phyloP scores from a whole-genome alignment of 2,113 vertebrate species.

The Colossoma macropomum region DNA sequence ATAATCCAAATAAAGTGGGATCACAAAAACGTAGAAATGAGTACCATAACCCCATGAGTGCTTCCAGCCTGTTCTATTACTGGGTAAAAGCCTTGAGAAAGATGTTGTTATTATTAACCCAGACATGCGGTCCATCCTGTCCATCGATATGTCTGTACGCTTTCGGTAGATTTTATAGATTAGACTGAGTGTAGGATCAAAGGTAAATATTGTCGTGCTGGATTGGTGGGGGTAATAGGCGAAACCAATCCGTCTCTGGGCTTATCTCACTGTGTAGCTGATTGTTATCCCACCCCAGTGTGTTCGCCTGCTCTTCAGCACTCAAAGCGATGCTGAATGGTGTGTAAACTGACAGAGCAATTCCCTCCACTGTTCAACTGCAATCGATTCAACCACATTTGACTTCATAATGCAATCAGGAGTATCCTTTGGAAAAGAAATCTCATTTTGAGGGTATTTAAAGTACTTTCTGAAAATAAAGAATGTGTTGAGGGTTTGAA shows the following conservation, averaged over 20 bases:
- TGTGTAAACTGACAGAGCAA: constrained; percentile 32
- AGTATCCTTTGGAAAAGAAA: background rate
- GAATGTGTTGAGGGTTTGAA: background rate
- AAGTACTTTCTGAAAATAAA: background rate
- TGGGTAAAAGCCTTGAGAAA: background rate
- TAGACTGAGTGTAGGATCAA: constrained; percentile 26
- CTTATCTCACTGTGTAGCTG: constrained; percentile 41
- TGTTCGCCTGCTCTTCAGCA: constrained; percentile 8
- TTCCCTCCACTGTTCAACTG: constrained; percentile 4
- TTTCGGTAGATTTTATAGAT: constrained; percentile 33
- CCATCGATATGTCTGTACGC: background rate
- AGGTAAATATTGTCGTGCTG: constrained; percentile 48
- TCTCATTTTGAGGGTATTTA: background rate
- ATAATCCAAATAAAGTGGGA: background rate
- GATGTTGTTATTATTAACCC: background rate
- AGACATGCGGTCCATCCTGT: background rate
- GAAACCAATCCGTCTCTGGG: constrained; percentile 39
- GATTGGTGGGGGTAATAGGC: constrained; percentile 45
- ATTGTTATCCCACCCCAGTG: constrained; percentile 46
- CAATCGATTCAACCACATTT: background rate
- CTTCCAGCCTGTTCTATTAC: background rate
- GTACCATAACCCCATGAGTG: background rate
- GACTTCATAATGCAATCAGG: constrained; percentile 18
- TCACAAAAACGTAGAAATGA: background rate
- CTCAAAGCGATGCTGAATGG: constrained; percentile 32